Evolutionary conservation across 1,140 invertebrate genomes (phyloP), one percentile per base, ranked within the genome.

Genomic region (Heliconius melpomene): DNA sequence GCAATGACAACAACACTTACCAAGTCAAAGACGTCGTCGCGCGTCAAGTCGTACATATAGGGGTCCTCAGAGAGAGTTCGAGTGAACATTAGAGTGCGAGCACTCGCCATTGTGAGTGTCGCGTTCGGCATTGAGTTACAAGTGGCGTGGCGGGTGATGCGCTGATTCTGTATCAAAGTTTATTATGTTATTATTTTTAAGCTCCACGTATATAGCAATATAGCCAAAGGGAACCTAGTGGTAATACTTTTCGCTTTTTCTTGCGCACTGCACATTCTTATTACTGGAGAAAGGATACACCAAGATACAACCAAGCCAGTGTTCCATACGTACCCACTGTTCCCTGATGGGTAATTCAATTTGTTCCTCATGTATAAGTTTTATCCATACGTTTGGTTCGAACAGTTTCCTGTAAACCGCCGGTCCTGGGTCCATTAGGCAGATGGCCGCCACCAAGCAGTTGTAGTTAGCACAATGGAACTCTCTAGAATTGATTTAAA

Each of bases 21-120:
- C 75, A 46, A 36, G 3, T 82, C 72, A 7, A n/a, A 71, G 38
- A 84, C 82, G 7, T 80, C 79, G 0, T 81, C 73, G 29, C 66
- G n/a, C 20, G 70, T 23, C 50, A 89, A 38, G 60, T 90, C 89
- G 52, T 83, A 91, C 23, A 85, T 66, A 16, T 87, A 72, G 0
- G 89, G 87, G 75, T 91, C 81, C n/a, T 91, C 89, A 0, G 90
- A 88, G 2, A 91, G 82, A 2, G 89, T 90, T 32, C 83, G 79
- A 71, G 89, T 76, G 80, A 90, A 90, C 71, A 84, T 75, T 1
- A 75, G 72, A 23, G 87, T 85, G 13, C 85, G 83, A 46, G 38
- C n/a, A 16, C 70, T 52, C 72, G 20, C 72, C 52, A 66, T 66
- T 11, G 7, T 66, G 23, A 60, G 38, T 75, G 77, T 16, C 16